phyloP scores from a whole-genome alignment of 2,113 vertebrate genomes.

The Ia io region DNA sequence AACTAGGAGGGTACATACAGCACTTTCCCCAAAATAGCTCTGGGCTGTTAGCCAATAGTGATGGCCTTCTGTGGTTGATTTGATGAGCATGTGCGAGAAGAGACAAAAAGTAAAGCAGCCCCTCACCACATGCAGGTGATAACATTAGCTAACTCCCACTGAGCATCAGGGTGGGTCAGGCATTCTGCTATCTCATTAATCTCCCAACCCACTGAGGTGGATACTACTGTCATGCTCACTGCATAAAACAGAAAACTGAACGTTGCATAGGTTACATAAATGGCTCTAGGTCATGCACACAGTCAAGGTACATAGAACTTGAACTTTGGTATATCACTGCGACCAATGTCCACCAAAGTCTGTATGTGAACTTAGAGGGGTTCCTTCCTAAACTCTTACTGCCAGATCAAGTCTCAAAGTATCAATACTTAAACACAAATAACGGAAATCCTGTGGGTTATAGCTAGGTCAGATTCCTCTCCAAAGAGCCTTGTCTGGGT shows the following conservation, averaged over 20 bases:
- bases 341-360: not conserved
- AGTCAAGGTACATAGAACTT: not conserved
- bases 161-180: not conserved
- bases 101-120: not conserved
- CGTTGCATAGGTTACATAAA: rapidly evolving
- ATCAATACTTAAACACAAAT: not conserved
- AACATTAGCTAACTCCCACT: not conserved
- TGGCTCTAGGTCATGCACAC: not conserved
- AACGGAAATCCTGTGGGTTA: not conserved
- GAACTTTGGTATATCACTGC: not conserved
- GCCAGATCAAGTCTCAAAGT: not conserved
- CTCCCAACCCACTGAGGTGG: not conserved
- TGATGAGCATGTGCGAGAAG: not conserved
- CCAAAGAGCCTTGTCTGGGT: not conserved
- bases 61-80: not conserved
- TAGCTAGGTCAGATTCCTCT: not conserved
- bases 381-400: not conserved
- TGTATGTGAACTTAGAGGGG: not conserved
- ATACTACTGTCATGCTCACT: too few species aligned
- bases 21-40: not conserved
- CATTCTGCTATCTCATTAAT: not conserved
- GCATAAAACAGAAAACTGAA: not conserved
- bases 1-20: not conserved
- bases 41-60: not conserved
- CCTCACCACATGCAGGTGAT: rapidly evolving